A percentile compares a stretch with the other conserved stretches of the same genome.
Conservation (phyloP, 2,113 vertebrate genomes). For the Chloropsis hardwickii region DNA sequence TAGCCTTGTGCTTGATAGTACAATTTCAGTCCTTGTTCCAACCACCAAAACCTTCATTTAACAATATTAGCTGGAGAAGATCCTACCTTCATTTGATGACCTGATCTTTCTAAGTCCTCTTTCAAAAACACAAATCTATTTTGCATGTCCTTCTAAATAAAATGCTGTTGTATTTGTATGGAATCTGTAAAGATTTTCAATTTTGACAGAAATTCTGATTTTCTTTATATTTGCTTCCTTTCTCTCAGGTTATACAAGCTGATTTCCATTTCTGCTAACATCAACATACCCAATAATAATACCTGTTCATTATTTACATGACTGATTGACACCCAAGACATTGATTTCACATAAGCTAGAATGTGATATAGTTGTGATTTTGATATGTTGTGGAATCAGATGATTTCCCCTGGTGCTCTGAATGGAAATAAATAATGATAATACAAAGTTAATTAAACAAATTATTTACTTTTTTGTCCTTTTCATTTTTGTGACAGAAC, state of each 20-base stretch:
- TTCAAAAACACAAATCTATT: neutral
- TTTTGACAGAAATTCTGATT: neutral
- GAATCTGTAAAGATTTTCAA: neutral
- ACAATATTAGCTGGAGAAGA: neutral
- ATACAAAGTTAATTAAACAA: neutral
- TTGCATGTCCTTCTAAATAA: neutral
- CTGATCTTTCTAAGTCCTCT: neutral
- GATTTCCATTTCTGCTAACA: neutral
- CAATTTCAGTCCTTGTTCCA: neutral
- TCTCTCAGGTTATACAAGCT: neutral
- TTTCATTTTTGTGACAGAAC: conserved; percentile 26
- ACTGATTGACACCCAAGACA: neutral
- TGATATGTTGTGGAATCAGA: conserved; percentile 25
- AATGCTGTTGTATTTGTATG: neutral
- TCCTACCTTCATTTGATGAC: neutral
- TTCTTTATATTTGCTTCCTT: neutral
- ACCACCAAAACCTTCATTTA: neutral
- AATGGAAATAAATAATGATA: neutral
- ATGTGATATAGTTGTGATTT: neutral
- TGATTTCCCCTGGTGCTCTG: neutral
- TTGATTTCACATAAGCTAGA: neutral
- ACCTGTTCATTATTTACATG: neutral
- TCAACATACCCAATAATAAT: neutral
- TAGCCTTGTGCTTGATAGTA: neutral
- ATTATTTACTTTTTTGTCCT: neutral